Evolutionary conservation across 2,113 vertebrate species (phyloP), one percentile per base, ranked within the genome.

Genomic region (Vidua chalybeata): DNA sequence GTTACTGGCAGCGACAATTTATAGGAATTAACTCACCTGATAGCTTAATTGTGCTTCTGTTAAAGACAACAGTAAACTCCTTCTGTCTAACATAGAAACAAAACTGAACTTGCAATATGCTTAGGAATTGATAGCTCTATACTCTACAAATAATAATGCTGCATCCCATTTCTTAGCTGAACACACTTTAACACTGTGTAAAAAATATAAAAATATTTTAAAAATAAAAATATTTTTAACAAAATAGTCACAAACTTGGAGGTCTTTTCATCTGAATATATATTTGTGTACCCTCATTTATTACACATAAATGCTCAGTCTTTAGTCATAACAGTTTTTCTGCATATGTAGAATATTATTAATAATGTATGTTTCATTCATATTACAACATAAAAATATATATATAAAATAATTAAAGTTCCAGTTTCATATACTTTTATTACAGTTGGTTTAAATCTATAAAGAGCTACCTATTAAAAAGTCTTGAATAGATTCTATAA

Each of bases 391-490:
- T 92, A 97, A 98, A 94, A 97, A 93, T 64, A 95, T 89, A 92
- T 81, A 97, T 94, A 33, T 94, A 96, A 96, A 97, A 97, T 77
- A 97, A 97, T 96, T 94, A 94, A 98, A 97, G 77, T 96, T 97
- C 95, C 58, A 74, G 30, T 90, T 97, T 96, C 82, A 93, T 87
- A 90, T 97, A 95, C 58, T 88, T 97, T 96, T 97, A 94, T 94
- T 88, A 87, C 75, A 95, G 74, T 83, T 97, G 77, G 73, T 97
- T 96, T 97, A 97, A 96, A 96, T 87, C 82, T 87, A 90, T 15
- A 89, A 97, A 97, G 91, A 97, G 63, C 54, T 97, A 96, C 93
- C 96, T 97, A 97, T 96, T 97, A 97, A 96, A 97, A 96, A 97
- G 81, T 94, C 91, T 94, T 97, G 89, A 97, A 96, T 89, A 96